Percentiles rank a stretch among this genome's conserved stretches.
Conservation (phyloP, 2,113 vertebrate species). For the Xiphophorus couchianus region DNA sequence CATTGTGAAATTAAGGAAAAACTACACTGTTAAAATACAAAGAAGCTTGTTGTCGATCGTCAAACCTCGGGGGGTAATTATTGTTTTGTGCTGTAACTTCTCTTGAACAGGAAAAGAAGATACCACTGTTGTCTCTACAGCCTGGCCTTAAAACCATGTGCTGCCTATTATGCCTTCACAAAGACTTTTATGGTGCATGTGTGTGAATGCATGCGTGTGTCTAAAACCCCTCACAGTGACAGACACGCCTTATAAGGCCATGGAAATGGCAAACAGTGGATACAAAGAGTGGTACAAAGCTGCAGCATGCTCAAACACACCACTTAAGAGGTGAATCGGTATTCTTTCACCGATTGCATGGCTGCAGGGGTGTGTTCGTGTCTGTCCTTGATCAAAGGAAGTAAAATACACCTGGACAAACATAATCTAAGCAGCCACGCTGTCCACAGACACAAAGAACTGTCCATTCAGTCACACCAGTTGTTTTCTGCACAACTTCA, state of each 20-base stretch:
- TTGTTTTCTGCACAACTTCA: conserved; percentile 31
- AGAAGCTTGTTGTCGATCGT: too few relatives aligned
- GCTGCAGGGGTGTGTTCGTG: conserved; percentile 1
- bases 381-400: conserved; percentile 50
- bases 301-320: conserved; percentile 23
- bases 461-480: not conserved
- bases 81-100: conserved; percentile 8
- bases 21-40: too few relatives aligned
- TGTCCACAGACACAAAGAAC: conserved; percentile 23
- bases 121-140: conserved; percentile 55
- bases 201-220: conserved; percentile 1
- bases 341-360: conserved; percentile 18
- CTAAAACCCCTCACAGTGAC: conserved; percentile 36
- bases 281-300: conserved; percentile 32
- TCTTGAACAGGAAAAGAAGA: conserved; percentile 18
- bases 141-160: conserved; percentile 53
- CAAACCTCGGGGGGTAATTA: too few relatives aligned
- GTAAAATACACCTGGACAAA: conserved; percentile 61
- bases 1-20: too few relatives aligned
- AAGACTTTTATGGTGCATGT: conserved; percentile 41
- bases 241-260: conserved; percentile 71
- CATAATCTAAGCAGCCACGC: conserved; percentile 48
- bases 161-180: conserved; percentile 43
- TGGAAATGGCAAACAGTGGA: conserved; percentile 48
- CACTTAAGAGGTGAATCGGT: conserved; percentile 17